Base-by-base conservation (phyloP, 2,797 vertebrate species). In the Pangasius larnaudii region DNA sequence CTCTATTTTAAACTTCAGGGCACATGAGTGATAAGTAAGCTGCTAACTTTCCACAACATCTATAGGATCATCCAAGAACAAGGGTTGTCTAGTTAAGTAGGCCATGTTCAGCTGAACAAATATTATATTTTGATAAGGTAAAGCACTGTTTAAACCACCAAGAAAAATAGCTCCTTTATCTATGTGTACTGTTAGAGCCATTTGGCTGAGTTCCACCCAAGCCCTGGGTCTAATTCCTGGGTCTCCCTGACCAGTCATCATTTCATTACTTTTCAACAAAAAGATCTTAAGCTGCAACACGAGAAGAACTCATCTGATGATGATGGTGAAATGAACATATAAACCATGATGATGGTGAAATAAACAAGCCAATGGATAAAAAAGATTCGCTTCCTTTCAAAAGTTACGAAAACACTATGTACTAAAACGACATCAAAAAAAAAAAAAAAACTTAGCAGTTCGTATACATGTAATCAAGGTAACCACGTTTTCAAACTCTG, bases 1-100 rank as follows among this genome's bases (percentile, higher is more conserved):
- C 86, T 89, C 90, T 89, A 92, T 91, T 91, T 91, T 91, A 87
- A 88, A 91, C 89, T 83, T 13, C 51, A 49, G 46, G 84, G 42
- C 61, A n/a, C 36, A 65, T 36, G 33, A 86, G 53, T 33, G 51
- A 67, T 24, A 75, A 56, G 18, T 19, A 39, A 36, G 39, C 69
- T 30, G 3, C 14, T 1, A 78, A 14, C 10, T 0, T 56, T 5
- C 4, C 11, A 79, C 33, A 13, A 30, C 49, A 79, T 53, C 56
- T 65, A 65, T 7, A 33, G 5, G 27, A 81, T 14, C 56, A 61
- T n/a, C 19, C 53, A 51, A 10, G 77, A 36, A 24, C 5, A 63
- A 49, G 24, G 24, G 8, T 5, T 65, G 16, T 51, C 42, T 67
- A 51, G 42, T 83, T 30, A 33, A 67, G 5, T 65, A 11, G 8